Conservation (phyloP, 2,888 invertebrate species). For the Cosmia trapezina region DNA sequence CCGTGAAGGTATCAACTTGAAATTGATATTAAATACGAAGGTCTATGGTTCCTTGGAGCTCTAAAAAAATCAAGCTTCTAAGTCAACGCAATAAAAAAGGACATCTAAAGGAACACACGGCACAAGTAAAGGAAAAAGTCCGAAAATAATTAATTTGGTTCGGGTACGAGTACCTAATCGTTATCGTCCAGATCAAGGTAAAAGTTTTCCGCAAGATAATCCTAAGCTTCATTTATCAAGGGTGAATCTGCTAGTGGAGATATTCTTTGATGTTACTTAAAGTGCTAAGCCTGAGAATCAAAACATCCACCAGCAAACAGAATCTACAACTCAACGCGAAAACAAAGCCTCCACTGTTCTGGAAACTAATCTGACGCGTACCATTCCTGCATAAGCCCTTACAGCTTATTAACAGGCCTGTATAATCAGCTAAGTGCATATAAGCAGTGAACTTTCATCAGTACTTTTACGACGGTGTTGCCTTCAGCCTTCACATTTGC, state of each 20-base stretch:
- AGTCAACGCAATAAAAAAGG: no score
- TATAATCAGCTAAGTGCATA: constrained; percentile 50
- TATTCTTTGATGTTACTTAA: not conserved
- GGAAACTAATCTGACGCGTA: constrained; percentile 13
- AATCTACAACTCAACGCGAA: not conserved
- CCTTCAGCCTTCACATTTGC: constrained; percentile 45
- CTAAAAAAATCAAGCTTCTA: no score
- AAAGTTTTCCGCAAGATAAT: not conserved
- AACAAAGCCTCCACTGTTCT: not conserved
- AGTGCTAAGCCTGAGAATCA: not conserved
- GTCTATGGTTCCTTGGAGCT: no score
- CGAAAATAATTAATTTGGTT: not conserved
- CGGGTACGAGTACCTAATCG: not conserved
- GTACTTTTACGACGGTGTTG: constrained; percentile 37
- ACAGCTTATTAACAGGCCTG: not conserved
- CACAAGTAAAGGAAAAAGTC: no score
- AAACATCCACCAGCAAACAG: not conserved
- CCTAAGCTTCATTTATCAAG: not conserved
- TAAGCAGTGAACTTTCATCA: constrained; percentile 24
- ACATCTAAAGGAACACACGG: no score
- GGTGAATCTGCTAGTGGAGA: not conserved
- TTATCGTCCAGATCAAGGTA: not conserved
- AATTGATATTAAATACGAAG: no score
- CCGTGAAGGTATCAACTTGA: no score
- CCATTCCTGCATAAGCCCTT: constrained; percentile 9